Percentiles rank a stretch among this genome's conserved stretches.
Conservation (phyloP, 2,797 vertebrate genomes). For the Pipistrellus pygmaeus region DNA sequence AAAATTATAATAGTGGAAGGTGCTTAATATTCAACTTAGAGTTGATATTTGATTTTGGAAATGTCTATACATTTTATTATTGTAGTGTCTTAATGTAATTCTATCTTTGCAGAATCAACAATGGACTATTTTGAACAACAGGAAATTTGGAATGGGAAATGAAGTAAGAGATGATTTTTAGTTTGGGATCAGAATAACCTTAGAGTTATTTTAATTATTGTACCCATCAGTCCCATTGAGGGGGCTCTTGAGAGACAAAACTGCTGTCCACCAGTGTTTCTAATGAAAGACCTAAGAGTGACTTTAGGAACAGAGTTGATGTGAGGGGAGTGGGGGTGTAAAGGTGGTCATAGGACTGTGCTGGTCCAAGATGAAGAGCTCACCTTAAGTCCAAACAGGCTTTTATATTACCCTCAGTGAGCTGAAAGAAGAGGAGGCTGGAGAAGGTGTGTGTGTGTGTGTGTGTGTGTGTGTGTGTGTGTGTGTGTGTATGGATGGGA, state of each 20-base stretch:
- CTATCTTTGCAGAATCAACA: not conserved
- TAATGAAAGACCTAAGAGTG: not conserved
- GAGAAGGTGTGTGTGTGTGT: no score
- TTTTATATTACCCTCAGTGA: not conserved
- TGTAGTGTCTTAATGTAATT: not conserved
- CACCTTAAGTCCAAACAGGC: no score
- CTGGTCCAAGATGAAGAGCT: no score
- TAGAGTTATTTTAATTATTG: not conserved
- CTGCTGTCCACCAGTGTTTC: no score
- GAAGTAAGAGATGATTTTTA: not conserved
- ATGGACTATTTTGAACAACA: not conserved
- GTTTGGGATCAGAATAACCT: not conserved
- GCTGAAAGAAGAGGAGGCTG: not conserved
- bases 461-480: no score
- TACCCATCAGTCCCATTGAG: not conserved
- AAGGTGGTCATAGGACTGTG: not conserved
- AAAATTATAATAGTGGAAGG: not conserved
- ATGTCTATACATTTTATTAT: not conserved
- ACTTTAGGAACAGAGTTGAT: not conserved
- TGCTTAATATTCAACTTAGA: not conserved
- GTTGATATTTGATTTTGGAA: not conserved
- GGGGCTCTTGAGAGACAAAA: not conserved
- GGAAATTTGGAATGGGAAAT: not conserved
- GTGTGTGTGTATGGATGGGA: not conserved
- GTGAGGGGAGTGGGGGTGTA: fast-evolving